Conservation (phyloP, 1,140 invertebrate genomes). For the Aradophagus sp. region DNA sequence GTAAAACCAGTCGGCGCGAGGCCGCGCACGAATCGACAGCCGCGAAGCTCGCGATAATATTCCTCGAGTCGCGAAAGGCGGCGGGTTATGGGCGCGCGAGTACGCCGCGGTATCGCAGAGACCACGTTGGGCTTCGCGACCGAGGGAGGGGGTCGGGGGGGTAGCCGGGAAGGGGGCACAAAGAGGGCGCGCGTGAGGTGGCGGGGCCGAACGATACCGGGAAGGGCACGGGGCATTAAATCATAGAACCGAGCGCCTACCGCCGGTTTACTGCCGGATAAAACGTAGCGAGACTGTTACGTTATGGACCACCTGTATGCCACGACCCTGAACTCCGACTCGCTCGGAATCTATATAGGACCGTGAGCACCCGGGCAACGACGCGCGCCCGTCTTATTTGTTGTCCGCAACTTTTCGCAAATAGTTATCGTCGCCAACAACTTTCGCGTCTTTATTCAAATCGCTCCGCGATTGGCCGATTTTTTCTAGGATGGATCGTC, state of each 20-base stretch:
- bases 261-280: conserved; percentile 75
- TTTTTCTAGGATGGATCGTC: no score
- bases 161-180: conserved; percentile 19
- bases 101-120: conserved; percentile 43
- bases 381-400: conserved; percentile 48
- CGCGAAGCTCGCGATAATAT: conserved; percentile 46
- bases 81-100: conserved; percentile 55
- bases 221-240: conserved; percentile 73
- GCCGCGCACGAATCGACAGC: conserved; percentile 50
- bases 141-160: conserved; percentile 15
- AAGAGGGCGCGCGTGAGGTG: conserved; percentile 15
- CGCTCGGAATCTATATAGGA: conserved; percentile 68
- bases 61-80: conserved; percentile 30
- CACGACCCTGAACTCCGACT: conserved; percentile 73
- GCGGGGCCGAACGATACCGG: conserved; percentile 62
- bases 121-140: conserved; percentile 13
- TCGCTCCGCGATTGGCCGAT: no score
- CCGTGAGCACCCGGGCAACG: conserved; percentile 55
- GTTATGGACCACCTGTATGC: conserved; percentile 76
- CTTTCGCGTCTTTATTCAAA: conserved; percentile 26
- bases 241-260: conserved; percentile 74
- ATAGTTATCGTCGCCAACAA: conserved; percentile 27
- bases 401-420: conserved; percentile 37
- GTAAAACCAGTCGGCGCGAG: conserved; percentile 52
- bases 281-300: conserved; percentile 76